Base-by-base conservation (phyloP, 2,797 vertebrate genomes). In the Tiaroga cobitis region DNA sequence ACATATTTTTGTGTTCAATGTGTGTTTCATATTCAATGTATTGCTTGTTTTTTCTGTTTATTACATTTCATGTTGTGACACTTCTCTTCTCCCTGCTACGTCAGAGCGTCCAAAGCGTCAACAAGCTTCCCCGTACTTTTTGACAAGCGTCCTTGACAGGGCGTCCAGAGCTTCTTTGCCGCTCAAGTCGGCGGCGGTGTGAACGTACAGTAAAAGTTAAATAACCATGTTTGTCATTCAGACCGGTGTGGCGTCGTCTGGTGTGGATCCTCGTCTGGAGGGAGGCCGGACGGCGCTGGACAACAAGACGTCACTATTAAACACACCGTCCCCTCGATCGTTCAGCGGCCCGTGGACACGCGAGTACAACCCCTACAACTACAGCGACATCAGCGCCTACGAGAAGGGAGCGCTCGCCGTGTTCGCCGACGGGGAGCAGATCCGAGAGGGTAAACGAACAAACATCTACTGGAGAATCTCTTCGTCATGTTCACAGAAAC, bases 261-360 rank as follows among this genome's bases (percentile, higher is more conserved):
- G 94, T 5, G 87, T 93, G 0, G 97, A 97, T 43, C 90, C 94
- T 34, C 95, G 96, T 26, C 92, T 93, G 75, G 98, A 97, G 82
- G 96, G 97, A 0, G 96, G 97, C 32, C 95, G 98, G 76, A 97
- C 93, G 2, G 98, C 97, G 0, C 93, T 99, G 87, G 97, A 99
- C 91, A 99, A 99, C 94, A 99, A 99, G 94, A 98, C 98, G 5
- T 99, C 98, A 0, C 93, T 99, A 18, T 95, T 99, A 85, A 99
- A 99, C 93, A 98, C 97, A 0, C 98, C 97, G 1, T 96, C 97
- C 5, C 95, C 96, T 0, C 97, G 97, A 0, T 89, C 96, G 74
- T 97, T 99, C 82, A 93, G 96, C 0, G 96, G 96, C 9, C 96
- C 97, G 0, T 96, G 97, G 8, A 91, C 92, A 21, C 93, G 97